Evolutionary conservation across 2,888 invertebrate genomes (phyloP).

Genomic region (Coelopa pilipes): DNA sequence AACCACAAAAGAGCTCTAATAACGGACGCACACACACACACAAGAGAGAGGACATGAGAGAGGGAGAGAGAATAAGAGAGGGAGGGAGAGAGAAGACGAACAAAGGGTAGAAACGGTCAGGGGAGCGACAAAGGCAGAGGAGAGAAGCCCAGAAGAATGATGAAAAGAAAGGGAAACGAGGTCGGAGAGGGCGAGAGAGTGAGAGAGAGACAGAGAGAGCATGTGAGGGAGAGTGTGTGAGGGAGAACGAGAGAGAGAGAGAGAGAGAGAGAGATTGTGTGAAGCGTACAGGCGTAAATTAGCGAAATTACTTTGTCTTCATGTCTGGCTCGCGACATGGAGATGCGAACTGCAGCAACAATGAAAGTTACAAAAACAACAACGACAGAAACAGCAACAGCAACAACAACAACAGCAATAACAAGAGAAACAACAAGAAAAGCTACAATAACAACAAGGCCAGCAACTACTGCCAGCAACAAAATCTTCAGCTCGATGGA

Average conservation of each 20-base stretch:
- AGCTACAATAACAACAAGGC: background rate
- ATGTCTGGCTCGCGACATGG: no score
- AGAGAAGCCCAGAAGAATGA: no score
- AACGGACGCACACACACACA: conserved; percentile 39
- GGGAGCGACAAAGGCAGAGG: no score
- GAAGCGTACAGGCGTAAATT: conserved; percentile 29
- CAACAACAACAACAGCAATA: background rate
- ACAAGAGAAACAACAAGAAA: conserved; percentile 7
- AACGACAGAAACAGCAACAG: background rate
- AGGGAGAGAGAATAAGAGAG: background rate
- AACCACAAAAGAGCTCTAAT: conserved; percentile 51
- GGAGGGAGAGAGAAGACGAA: background rate
- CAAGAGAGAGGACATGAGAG: background rate
- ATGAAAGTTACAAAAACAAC: background rate
- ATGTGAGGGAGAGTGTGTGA: background rate
- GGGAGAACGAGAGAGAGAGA: background rate
- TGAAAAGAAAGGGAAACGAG: no score
- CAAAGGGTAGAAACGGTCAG: no score
- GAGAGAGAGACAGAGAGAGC: no score
- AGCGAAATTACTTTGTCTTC: conserved; percentile 19
- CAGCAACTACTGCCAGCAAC: background rate
- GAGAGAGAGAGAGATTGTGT: background rate
- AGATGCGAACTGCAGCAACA: no score
- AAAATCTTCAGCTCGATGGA: conserved; percentile 18
- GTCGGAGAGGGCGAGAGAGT: no score